Base-by-base conservation (phyloP, 2,888 invertebrate species). In the Tanytarsus gracilentus region DNA sequence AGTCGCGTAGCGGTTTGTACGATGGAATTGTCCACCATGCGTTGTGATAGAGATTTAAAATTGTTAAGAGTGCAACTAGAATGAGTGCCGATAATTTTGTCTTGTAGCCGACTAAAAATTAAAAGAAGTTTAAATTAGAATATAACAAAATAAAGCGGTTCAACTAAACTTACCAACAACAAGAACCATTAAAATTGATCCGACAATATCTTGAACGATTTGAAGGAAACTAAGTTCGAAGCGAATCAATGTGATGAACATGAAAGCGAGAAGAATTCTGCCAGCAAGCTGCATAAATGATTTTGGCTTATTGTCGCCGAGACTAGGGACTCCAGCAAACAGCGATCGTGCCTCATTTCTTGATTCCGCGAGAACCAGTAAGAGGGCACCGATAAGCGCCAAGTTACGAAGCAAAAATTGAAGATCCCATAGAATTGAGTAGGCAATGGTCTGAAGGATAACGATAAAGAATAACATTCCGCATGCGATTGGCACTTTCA, bases 11-110 rank as follows among this genome's bases (percentile, higher is more conserved):
- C 60, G 97, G 96, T 69, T 94, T 94, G 75, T 95, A 90, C 6
- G 88, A 82, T 3, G 97, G 95, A 71, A 98, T 87, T 68, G 83
- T 82, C 99, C 99, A 99, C 92, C 95, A 99, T 65, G 95, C 92
- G 74, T 99, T 99, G 76, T 97, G 91, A 75, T 96, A 98, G 66
- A 98, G 80, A 77, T 99, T 99, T 68, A 99, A 83, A 49, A 85
- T 78, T 3, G 86, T 80, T 56, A 99, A 80, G 75, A 98, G 85
- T 53, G 89, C 72, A 56, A 98, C 97, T 65, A 99, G 81, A 70
- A 95, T 84, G 64, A 99, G 80, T 36, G 99, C 96, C 61, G 96
- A 95, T 68, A 99, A 81, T 78, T 99, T 99, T 44, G 99, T 99
- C 77, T 99, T 99, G 78, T 92, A 98, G 61, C 99, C 99, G 65